Percentiles rank a stretch among this genome's conserved stretches.
These are phyloP conservation scores for Sceloporus tristichus DNA, from an alignment of 2,113 vertebrate species.

Conservation along the genomic window DNA sequence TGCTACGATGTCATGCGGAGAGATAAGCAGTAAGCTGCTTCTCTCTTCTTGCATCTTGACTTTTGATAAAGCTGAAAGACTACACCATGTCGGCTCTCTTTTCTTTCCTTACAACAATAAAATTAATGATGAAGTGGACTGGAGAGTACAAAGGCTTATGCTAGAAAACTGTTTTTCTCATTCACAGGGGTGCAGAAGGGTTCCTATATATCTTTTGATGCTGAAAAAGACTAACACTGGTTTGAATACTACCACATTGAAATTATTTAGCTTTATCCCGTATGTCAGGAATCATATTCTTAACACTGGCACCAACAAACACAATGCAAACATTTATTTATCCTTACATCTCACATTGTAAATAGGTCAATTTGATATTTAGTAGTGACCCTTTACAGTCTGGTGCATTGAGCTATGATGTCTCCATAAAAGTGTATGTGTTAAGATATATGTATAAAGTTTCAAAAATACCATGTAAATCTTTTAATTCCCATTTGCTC, in stretches of 20 bases:
- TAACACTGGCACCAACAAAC: background rate
- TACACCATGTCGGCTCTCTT: too few species aligned
- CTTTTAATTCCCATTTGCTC: slow-evolving; percentile 16
- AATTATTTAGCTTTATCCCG: background rate
- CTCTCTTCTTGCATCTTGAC: too few species aligned
- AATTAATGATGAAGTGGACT: too few species aligned
- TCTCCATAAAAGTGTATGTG: background rate
- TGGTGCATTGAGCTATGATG: background rate
- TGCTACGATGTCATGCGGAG: too few species aligned
- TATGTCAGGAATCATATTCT: background rate
- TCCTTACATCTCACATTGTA: background rate
- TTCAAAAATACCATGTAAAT: slow-evolving; percentile 33
- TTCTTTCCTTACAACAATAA: too few species aligned
- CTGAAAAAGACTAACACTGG: too few species aligned
- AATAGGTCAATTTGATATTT: background rate
- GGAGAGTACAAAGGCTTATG: too few species aligned
- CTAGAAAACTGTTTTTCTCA: too few species aligned
- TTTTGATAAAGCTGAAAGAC: too few species aligned
- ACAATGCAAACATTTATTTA: background rate
- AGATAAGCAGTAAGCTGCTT: too few species aligned
- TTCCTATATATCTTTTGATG: too few species aligned
- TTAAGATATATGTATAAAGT: slow-evolving; percentile 11
- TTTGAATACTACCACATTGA: background rate
- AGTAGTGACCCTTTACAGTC: background rate
- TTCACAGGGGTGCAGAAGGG: too few species aligned